Evolutionary conservation across 2,113 vertebrate species (phyloP).

Genomic region (Felis chaus): DNA sequence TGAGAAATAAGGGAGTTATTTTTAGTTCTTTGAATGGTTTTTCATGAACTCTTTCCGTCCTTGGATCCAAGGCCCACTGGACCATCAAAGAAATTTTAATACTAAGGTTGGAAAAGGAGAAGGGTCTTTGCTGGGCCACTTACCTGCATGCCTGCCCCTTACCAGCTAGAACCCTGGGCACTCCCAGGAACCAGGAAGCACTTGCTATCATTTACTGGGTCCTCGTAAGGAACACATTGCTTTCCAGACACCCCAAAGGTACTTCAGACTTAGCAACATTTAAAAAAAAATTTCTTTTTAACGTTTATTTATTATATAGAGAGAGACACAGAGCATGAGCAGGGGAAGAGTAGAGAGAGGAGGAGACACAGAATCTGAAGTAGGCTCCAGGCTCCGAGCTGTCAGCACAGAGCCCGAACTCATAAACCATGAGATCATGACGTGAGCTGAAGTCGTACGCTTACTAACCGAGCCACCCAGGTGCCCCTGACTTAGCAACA

Average conservation of each 20-base stretch:
- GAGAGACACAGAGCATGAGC: too few relatives aligned
- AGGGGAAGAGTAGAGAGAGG: too few relatives aligned
- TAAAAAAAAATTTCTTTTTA: background rate
- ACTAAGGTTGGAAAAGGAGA: background rate
- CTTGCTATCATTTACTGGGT: background rate
- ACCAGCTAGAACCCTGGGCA: background rate
- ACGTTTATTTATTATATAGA: too few relatives aligned
- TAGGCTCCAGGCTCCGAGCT: too few relatives aligned
- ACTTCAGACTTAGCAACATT: background rate
- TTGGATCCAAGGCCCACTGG: conserved; percentile 46
- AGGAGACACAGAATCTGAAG: too few relatives aligned
- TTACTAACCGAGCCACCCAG: too few relatives aligned
- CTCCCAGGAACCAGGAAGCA: background rate
- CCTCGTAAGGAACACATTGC: background rate
- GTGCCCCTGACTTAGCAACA: background rate
- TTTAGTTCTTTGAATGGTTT: conserved; percentile 60
- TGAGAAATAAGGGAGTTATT: conserved; percentile 62
- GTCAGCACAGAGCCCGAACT: too few relatives aligned
- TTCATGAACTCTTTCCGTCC: conserved; percentile 41
- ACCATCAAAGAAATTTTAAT: conserved; percentile 15
- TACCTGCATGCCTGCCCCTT: background rate
- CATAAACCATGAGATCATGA: too few relatives aligned
- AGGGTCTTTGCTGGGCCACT: background rate
- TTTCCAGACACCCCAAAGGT: background rate
- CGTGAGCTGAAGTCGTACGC: too few relatives aligned